These are phyloP conservation scores for Cantharis rufa DNA, from an alignment of 2,888 invertebrate genomes.

Conservation along the genomic window DNA sequence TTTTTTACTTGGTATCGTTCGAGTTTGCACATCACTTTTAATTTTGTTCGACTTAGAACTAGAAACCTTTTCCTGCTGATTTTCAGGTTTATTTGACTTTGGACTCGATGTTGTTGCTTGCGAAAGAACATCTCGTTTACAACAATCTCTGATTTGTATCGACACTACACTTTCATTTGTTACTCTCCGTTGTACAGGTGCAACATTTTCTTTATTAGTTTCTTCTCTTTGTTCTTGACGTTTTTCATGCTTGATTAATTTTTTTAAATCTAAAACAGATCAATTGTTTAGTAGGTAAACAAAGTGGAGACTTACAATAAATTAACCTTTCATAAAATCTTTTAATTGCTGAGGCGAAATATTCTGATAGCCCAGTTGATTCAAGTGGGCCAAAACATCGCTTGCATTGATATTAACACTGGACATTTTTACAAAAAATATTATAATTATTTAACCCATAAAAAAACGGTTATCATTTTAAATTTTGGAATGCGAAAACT, in stretches of 20 bases:
- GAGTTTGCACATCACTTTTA: too few relatives aligned
- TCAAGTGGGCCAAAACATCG: slow-evolving; percentile 74
- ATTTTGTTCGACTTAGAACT: not conserved
- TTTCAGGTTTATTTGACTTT: not conserved
- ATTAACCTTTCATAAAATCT: slow-evolving; percentile 76
- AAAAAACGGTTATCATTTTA: not conserved
- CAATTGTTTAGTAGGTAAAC: slow-evolving; percentile 1
- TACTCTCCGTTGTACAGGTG: not conserved
- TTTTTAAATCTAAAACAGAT: slow-evolving; percentile 66
- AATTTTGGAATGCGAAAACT: not conserved
- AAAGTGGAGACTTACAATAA: not conserved
- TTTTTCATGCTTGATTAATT: slow-evolving; percentile 65
- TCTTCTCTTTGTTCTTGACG: slow-evolving; percentile 36
- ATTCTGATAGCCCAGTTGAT: slow-evolving; percentile 76
- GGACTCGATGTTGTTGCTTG: not conserved
- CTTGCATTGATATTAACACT: slow-evolving; percentile 66
- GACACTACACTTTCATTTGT: not conserved
- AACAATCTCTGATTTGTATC: not conserved
- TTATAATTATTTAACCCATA: not conserved
- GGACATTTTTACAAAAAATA: slow-evolving; percentile 40
- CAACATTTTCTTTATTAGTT: slow-evolving; percentile 7
- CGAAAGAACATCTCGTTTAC: not conserved
- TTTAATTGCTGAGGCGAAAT: slow-evolving; percentile 75
- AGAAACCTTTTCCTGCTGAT: not conserved
- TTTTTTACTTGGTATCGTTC: not conserved